These are phyloP conservation scores for Thalassoma bifasciatum DNA, from an alignment of 2,113 vertebrate species.

Conservation along the genomic window DNA sequence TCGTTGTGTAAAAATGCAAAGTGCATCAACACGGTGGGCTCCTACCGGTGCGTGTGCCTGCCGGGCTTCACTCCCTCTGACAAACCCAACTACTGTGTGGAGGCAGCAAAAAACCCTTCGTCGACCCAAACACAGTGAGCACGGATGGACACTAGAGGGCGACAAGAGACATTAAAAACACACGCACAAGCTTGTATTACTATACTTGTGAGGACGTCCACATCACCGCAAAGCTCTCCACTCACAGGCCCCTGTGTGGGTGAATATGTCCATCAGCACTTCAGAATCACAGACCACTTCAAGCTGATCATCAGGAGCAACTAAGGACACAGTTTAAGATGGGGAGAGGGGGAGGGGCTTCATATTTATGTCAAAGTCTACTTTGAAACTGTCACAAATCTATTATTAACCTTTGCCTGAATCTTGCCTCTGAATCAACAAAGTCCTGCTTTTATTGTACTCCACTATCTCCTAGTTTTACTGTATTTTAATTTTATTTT, in stretches of 20 bases:
- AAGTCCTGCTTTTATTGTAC: not conserved
- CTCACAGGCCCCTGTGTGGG: not conserved
- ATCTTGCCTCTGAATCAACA: not conserved
- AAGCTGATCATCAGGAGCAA: not conserved
- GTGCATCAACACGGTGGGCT: conserved; percentile 96
- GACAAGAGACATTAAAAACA: conserved; percentile 64
- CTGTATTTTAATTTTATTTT: not conserved
- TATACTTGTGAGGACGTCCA: conserved; percentile 60
- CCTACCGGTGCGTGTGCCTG: conserved; percentile 94
- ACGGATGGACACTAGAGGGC: conserved; percentile 47
- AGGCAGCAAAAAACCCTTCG: conserved; percentile 23
- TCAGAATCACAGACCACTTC: not conserved
- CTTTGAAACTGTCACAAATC: not conserved
- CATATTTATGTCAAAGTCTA: not conserved
- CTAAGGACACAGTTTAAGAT: not conserved
- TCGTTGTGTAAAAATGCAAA: conserved; percentile 96
- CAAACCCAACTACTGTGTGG: conserved; percentile 94
- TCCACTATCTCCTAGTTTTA: too few relatives aligned
- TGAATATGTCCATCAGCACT: conserved; percentile 6
- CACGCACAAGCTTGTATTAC: conserved; percentile 57
- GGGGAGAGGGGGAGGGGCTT: not conserved
- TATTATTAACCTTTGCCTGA: not conserved
- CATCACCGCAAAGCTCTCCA: not conserved
- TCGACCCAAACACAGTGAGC: conserved; percentile 83
- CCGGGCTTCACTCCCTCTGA: conserved; percentile 90